phyloP scores from a whole-genome alignment of 2,888 invertebrate genomes.

The Drosophila mulleri region DNA sequence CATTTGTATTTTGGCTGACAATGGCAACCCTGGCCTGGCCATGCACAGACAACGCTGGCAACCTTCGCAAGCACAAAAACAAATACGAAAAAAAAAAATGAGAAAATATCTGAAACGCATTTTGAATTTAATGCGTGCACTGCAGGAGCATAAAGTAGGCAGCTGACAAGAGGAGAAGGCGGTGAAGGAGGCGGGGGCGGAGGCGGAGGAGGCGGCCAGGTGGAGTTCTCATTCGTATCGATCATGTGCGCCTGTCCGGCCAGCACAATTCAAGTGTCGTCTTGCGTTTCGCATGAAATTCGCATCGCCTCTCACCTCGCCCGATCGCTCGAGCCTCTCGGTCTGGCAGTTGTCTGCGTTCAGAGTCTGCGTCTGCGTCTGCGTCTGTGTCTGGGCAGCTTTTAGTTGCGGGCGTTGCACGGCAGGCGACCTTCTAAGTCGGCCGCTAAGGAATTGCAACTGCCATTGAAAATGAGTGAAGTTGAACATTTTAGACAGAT shows the following conservation, averaged over 20 bases:
- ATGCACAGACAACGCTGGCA: conserved; percentile 65
- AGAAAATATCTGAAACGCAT: conserved; percentile 69
- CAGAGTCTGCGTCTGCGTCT: conserved; percentile 32
- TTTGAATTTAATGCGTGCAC: conserved; percentile 77
- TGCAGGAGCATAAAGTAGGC: conserved; percentile 44
- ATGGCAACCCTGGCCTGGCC: conserved; percentile 79
- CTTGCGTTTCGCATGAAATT: conserved; percentile 70
- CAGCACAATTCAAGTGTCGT: conserved; percentile 81
- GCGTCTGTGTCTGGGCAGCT: conserved; percentile 52
- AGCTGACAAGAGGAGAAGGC: conserved; percentile 22
- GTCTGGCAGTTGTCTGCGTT: conserved; percentile 55
- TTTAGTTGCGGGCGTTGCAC: conserved; percentile 63
- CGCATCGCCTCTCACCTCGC: conserved; percentile 36
- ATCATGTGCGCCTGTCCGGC: conserved; percentile 82
- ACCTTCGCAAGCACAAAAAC: conserved; percentile 64
- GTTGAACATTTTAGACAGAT: conserved; percentile 82
- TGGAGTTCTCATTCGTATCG: conserved; percentile 64
- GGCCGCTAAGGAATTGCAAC: conserved; percentile 74
- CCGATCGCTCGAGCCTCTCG: conserved; percentile 14
- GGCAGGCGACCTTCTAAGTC: conserved; percentile 75
- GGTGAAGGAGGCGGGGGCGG: conserved; percentile 26
- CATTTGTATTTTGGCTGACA: conserved; percentile 57
- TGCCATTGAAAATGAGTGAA: conserved; percentile 82
- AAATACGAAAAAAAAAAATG: conserved; percentile 22
- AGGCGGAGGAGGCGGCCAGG: conserved; percentile 28